These are phyloP conservation scores for Sicus ferrugineus DNA, from an alignment of 2,888 invertebrate genomes.

Conservation along the genomic window DNA sequence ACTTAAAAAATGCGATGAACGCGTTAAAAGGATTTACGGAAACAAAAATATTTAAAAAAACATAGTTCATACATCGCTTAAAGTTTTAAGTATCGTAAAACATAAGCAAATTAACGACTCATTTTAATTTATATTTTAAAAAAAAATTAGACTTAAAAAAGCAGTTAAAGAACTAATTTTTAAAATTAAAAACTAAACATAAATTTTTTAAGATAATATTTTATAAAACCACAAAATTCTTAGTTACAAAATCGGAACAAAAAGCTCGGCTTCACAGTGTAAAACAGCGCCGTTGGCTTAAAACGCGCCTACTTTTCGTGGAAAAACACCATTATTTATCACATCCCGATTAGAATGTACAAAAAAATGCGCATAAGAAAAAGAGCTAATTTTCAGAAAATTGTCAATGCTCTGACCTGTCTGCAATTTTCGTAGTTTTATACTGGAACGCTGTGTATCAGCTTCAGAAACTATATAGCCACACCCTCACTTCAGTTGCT, in stretches of 20 bases:
- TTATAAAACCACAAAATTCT: no score
- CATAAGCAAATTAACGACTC: conserved; percentile 23
- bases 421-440: background rate
- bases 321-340: no score
- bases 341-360: no score
- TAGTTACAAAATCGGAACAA: background rate
- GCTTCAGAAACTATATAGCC: background rate
- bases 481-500: conserved; percentile 3
- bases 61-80: conserved; percentile 31
- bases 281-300: no score
- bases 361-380: no score
- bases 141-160: conserved; percentile 26
- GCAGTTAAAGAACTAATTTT: conserved; percentile 24
- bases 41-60: conserved; percentile 22
- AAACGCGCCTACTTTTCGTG: no score
- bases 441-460: background rate
- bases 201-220: conserved; percentile 7
- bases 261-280: no score
- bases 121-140: conserved; percentile 26
- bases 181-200: conserved; percentile 9
- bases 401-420: background rate
- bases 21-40: conserved; percentile 26
- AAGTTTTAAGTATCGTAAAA: conserved; percentile 30
- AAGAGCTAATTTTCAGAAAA: no score
- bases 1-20: conserved; percentile 3